Base-by-base conservation (phyloP, 2,888 invertebrate species). In the Hecatera dysodea region DNA sequence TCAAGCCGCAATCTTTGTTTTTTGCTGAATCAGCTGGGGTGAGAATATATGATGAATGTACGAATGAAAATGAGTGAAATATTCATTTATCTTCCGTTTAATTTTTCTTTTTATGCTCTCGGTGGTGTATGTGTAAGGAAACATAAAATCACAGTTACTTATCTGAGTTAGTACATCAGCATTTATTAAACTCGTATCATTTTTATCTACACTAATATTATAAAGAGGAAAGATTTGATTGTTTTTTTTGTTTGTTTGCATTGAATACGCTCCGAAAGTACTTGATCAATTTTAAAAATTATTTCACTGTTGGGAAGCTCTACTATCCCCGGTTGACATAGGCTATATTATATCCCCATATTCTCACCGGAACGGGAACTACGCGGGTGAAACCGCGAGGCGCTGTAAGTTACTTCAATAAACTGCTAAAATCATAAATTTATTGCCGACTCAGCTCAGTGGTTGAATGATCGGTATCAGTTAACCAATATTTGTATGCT, bases 11-110 rank as follows among this genome's bases (percentile, higher is more conserved):
- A 85, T 86, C 76, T 81, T 84, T 88, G 81, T 87, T 87, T 44
- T 88, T 83, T 84, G 89, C 89, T 89, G 89, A 89, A 81, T 90
- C 88, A 89, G 87, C 81, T 83, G 75, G 85, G 88, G 85, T 86
- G 79, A 78, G 64, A 64, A 78, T 67, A 73, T 66, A 72, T 63
- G 64, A 74, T 60, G 56, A 69, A 63, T 67, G 64, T 44, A 57
- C 67, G 76, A 76, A 74, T 52, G 42, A 33, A 63, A 71, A 60
- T 24, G 33, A 52, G 53, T 46, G 24, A 44, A 15, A 62, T 44
- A 70, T 78, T 75, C 50, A 72, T 78, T 80, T 72, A 75, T 78
- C 80, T 67, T 44, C 22, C 9, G 44, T n/a, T 22, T 12, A 52
- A 12, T 46, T 67, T 63, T 12, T 33, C 39, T 27, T 50, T 56